Evolutionary conservation across 1,140 invertebrate genomes (phyloP), one percentile per base, ranked within the genome.

Genomic region (Drosophila nasuta): DNA sequence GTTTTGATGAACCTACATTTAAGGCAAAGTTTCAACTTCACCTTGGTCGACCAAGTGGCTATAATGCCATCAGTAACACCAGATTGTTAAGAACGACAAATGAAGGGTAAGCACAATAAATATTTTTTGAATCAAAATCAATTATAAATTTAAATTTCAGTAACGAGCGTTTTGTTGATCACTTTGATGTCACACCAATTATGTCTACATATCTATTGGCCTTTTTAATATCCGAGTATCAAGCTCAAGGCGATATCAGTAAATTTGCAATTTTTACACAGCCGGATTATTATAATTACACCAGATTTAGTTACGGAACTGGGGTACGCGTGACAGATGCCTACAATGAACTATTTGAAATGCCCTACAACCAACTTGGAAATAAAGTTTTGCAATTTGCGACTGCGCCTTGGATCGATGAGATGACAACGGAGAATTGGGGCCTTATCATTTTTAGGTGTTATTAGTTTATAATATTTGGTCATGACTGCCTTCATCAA

Each of bases 1-100:
- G 97, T 91, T 97, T 98, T 89, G 98, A 98, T 91, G 98, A 98
- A 82, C 97, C 97, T 0, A 94, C 95, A 0, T 94, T 98, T 56
- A 98, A 98, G 92, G 96, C 97, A 2, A 94, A 93, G 1, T 98
- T 97, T 82, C 94, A 92, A 20, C 82, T 98, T 2, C 94, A 94
- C 0, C 91, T 98, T 1, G 94, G 95, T 0, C 94, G 93, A 30
- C 94, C 94, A 1, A 71, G 49, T 0, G 86, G 93, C 4, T 94
- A 95, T 65, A 93, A 80, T 1, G 94, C 94, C 0, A 93, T 95
- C 1, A 94, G 93, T 8, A n/a, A n/a, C n/a, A n/a, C n/a, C n/a
- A n/a, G n/a, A n/a, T n/a, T n/a, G n/a, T n/a, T n/a, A n/a, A n/a
- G 96, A 25, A 81, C 64, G 3, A 64, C 60, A 0, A n/a, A 48